Conservation (phyloP, 2,797 vertebrate species). For the Chaunax sp. region DNA sequence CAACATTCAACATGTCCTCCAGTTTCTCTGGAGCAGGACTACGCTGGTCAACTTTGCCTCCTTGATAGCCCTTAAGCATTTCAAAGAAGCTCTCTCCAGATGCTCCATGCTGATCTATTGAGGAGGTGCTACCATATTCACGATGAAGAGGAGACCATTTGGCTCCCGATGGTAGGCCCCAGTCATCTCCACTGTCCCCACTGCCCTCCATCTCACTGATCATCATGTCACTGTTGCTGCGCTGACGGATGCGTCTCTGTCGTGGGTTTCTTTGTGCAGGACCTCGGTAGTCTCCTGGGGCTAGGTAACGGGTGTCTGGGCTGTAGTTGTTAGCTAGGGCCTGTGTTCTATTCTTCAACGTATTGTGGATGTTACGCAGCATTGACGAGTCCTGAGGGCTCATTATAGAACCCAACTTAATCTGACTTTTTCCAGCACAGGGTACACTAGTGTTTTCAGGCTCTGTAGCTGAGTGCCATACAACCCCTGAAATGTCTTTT, state of each 20-base stretch:
- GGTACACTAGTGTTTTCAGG: slow-evolving; percentile 57
- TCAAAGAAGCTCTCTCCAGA: slow-evolving; percentile 95
- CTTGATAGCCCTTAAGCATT: slow-evolving; percentile 92
- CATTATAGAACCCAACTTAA: slow-evolving; percentile 88
- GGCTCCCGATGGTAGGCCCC: slow-evolving; percentile 85
- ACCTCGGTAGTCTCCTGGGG: slow-evolving; percentile 88
- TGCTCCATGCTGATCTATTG: slow-evolving; percentile 93
- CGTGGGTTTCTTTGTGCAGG: slow-evolving; percentile 88
- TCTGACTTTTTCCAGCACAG: slow-evolving; percentile 86
- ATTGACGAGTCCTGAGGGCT: slow-evolving; percentile 93
- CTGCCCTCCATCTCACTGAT: slow-evolving; percentile 95
- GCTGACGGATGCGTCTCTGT: slow-evolving; percentile 90
- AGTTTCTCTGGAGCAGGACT: slow-evolving; percentile 89
- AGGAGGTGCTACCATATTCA: slow-evolving; percentile 97
- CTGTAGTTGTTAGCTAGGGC: slow-evolving; percentile 73
- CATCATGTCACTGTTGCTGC: slow-evolving; percentile 98
- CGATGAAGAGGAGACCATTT: slow-evolving; percentile 94
- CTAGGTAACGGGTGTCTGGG: slow-evolving; percentile 88
- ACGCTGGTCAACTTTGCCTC: slow-evolving; percentile 89
- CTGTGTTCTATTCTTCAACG: slow-evolving; percentile 91
- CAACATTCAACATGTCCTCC: slow-evolving; percentile 89
- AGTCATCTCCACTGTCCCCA: slow-evolving; percentile 94
- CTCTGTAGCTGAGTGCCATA: slow-evolving; percentile 72
- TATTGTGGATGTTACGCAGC: slow-evolving; percentile 95
- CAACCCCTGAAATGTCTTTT: slow-evolving; percentile 82